Percentiles rank a stretch among this genome's conserved stretches.
Evolutionary conservation across 2,797 vertebrate genomes (phyloP).

Genomic region (Huso huso): DNA sequence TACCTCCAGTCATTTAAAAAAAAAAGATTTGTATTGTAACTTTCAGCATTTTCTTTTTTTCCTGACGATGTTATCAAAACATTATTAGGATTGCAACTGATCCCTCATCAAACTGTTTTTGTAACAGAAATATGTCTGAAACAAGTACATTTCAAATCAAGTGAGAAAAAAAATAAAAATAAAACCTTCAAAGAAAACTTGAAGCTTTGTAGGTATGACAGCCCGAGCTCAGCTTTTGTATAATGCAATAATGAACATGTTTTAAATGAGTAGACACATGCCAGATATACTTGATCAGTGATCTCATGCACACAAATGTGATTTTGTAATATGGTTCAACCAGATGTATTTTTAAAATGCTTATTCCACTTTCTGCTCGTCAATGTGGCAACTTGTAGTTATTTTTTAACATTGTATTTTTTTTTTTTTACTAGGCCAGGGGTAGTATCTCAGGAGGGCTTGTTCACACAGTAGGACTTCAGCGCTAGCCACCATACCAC

Average conservation of each 20-base stretch:
- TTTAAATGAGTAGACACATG: constrained; percentile 68
- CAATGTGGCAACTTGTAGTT: constrained; percentile 60
- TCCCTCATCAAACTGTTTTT: constrained; percentile 70
- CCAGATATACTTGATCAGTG: constrained; percentile 77
- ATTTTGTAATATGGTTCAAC: constrained; percentile 80
- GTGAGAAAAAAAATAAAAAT: constrained; percentile 26
- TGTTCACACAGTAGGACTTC: constrained; percentile 47
- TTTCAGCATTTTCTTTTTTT: constrained; percentile 54
- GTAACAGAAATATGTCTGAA: constrained; percentile 48
- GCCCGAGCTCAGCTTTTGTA: constrained; percentile 76
- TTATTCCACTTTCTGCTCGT: constrained; percentile 52
- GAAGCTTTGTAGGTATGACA: constrained; percentile 79
- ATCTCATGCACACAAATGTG: constrained; percentile 86
- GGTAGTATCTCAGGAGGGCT: constrained; percentile 72
- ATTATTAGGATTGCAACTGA: constrained; percentile 71
- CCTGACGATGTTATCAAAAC: constrained; percentile 43
- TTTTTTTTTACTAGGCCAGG: constrained; percentile 68
- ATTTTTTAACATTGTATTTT: constrained; percentile 65
- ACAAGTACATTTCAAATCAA: constrained; percentile 60
- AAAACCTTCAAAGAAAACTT: constrained; percentile 73
- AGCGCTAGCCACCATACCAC: constrained; percentile 41
- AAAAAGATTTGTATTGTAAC: constrained; percentile 51
- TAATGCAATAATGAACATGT: constrained; percentile 81
- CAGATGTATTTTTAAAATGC: constrained; percentile 77
- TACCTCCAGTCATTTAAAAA: constrained; percentile 80